phyloP scores from a whole-genome alignment of 2,797 vertebrate species.

The Argya squamiceps region DNA sequence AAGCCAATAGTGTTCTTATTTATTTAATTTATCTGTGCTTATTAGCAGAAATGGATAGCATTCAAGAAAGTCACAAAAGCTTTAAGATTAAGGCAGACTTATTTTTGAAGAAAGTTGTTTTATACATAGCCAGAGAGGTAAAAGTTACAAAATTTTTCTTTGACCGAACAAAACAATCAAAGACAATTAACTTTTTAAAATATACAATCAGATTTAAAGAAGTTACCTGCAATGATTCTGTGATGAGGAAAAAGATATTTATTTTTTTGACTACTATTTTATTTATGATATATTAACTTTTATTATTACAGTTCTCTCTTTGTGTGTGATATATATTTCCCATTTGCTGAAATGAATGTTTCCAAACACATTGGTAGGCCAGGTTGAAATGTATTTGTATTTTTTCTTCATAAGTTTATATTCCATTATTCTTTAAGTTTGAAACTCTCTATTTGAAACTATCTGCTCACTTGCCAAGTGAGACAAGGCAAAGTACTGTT shows the following conservation, averaged over 20 bases:
- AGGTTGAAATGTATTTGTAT: neutral
- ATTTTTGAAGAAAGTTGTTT: neutral
- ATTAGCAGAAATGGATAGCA: neutral
- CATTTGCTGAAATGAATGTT: neutral
- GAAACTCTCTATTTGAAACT: neutral
- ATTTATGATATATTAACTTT: neutral
- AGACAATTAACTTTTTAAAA: neutral
- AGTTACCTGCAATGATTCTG: neutral
- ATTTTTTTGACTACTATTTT: neutral
- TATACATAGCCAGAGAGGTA: neutral
- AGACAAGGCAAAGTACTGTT: neutral
- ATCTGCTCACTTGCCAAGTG: neutral
- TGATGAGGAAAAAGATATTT: neutral
- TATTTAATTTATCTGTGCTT: neutral
- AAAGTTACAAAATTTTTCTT: neutral
- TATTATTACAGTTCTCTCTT: neutral
- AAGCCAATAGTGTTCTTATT: neutral
- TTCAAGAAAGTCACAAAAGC: neutral
- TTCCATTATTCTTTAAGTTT: neutral
- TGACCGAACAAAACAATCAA: neutral
- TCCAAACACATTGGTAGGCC: neutral
- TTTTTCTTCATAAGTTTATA: neutral
- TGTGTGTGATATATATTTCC: neutral
- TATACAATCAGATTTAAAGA: neutral
- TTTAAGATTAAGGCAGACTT: neutral